Base-by-base conservation (phyloP, 2,797 vertebrate species). In the Menidia menidia region DNA sequence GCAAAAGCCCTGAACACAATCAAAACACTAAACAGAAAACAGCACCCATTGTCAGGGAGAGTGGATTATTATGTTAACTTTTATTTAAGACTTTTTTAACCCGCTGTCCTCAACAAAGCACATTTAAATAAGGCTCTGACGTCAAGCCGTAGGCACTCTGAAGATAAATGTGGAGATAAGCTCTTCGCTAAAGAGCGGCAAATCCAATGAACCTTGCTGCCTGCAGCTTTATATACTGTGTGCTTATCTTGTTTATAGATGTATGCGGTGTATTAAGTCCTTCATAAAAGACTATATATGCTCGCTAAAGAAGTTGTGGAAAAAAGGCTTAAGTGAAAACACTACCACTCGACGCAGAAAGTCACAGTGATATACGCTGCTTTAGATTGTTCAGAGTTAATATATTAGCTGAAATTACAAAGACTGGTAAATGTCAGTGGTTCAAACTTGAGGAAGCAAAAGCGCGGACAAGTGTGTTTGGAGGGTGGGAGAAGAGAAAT, bases 91-190 rank as follows among this genome's bases (percentile, higher is more conserved):
- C 45, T 8, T 4, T 56, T 62, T 69, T 6, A 42, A 16, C 43
- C 53, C 9, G 2, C 47, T 44, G 35, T n/a, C 61, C 63, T 50
- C 61, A 56, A 10, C 32, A 43, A 12, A 65, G 44, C 13, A 43
- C 55, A 57, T 57, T 19, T 32, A 71, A 55, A 63, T 60, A 45
- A 2, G 3, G 19, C 45, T 80, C 70, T 82, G 69, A 80, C n/a
- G 57, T 77, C 71, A 82, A 73, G 11, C 50, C 44, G 32, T 9
- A 19, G 25, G 35, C 56, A 63, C 73, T 86, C 72, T 71, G 71
- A 47, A 65, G 16, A 73, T 25, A 25, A 25, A 25, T 2, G 25
- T 25, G 25, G 2, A 25, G 25, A 25, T 25, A 57, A 64, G 59
- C 41, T 66, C 55, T 75, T 67, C 73, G 55, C 60, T 66, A 64